Evolutionary conservation across 1,140 invertebrate genomes (phyloP).

Genomic region (Drosophila ironensis): DNA sequence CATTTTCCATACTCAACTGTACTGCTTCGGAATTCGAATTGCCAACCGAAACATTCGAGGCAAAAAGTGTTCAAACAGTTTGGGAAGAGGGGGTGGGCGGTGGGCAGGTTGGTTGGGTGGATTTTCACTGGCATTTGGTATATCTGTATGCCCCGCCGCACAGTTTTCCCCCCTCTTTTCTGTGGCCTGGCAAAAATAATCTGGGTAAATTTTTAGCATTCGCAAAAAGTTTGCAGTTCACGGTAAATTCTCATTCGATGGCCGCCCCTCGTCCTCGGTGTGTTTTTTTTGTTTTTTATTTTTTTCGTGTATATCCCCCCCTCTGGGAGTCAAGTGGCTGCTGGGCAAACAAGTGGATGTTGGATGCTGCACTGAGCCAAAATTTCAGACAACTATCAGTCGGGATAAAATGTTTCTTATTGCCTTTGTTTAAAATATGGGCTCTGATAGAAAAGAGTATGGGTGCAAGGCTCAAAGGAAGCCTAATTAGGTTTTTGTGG

Average conservation of each 20-base stretch:
- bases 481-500: no score
- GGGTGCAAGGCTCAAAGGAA: no score
- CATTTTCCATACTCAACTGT: constrained; percentile 78
- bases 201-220: constrained; percentile 55
- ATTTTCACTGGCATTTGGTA: not conserved
- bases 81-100: constrained; percentile 1
- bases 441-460: no score
- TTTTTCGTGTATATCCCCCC: not conserved
- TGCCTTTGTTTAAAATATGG: no score
- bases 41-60: constrained; percentile 65
- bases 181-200: constrained; percentile 50
- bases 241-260: constrained; percentile 49
- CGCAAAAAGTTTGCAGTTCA: constrained; percentile 54
- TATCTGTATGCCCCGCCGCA: constrained; percentile 1
- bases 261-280: not conserved
- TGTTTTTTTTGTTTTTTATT: not conserved
- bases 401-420: no score
- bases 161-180: constrained; percentile 1
- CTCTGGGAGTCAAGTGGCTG: constrained; percentile 30
- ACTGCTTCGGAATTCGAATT: constrained; percentile 75
- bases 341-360: constrained; percentile 42
- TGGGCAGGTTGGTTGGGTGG: not conserved
- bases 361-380: not conserved
- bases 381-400: no score
- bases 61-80: constrained; percentile 67